A percentile compares a stretch with the other conserved stretches of the same genome.
Evolutionary conservation across 2,888 invertebrate genomes (phyloP).

Genomic region (Willowsia nigromaculata): DNA sequence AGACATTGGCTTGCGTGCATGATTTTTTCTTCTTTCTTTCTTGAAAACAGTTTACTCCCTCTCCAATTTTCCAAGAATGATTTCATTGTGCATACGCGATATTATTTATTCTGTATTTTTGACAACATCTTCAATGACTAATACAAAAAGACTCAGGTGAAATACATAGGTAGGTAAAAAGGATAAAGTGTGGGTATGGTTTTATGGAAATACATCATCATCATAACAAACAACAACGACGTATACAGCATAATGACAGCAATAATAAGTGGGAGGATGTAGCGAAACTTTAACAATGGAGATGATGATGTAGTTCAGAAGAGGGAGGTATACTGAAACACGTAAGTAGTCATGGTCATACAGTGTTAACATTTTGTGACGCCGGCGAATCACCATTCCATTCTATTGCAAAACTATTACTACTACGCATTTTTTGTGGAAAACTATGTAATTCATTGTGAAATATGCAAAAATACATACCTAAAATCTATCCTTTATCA

Average conservation of each 20-base stretch:
- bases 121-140: conserved; percentile 16
- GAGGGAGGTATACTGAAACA: background rate
- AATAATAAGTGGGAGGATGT: conserved; percentile 43
- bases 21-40: background rate
- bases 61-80: conserved; percentile 4
- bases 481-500: background rate
- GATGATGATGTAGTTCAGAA: conserved; percentile 31
- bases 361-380: background rate
- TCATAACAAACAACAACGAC: background rate
- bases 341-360: conserved; percentile 12
- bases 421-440: background rate
- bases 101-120: background rate
- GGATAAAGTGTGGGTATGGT: background rate
- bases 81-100: conserved; percentile 1
- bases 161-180: too few species aligned
- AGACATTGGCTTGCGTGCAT: conserved; percentile 1
- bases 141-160: background rate
- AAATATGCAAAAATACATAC: background rate
- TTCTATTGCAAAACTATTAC: too few species aligned
- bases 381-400: background rate
- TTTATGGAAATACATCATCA: conserved; percentile 31
- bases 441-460: background rate
- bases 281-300: conserved; percentile 18
- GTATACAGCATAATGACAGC: background rate
- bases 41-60: background rate